Conservation (phyloP, 2,888 invertebrate genomes). For the Hirtodrosophila cameraria region DNA sequence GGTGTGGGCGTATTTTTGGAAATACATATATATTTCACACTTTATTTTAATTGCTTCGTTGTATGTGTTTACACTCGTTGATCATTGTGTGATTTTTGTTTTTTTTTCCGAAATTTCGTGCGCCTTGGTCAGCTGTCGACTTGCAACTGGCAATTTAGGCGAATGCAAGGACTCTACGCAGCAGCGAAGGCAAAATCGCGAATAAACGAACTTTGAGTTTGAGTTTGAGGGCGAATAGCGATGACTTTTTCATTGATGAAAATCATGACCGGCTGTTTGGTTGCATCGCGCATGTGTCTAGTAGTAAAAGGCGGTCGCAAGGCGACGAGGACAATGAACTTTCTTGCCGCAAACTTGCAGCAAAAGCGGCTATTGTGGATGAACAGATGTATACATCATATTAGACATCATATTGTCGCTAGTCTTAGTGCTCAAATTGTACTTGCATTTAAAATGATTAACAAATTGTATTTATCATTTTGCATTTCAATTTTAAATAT, state of each 20-base stretch:
- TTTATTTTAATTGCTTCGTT: slow-evolving; percentile 42
- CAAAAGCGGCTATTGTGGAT: no score
- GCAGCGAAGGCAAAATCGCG: slow-evolving; percentile 36
- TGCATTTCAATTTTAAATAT: no score
- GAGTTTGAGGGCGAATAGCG: slow-evolving; percentile 27
- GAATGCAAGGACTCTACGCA: slow-evolving; percentile 62
- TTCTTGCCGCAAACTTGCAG: slow-evolving; percentile 1
- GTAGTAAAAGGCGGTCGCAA: slow-evolving; percentile 50
- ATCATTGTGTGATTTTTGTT: slow-evolving; percentile 18
- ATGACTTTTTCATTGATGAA: slow-evolving; percentile 64
- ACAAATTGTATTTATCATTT: no score
- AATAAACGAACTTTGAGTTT: slow-evolving; percentile 22
- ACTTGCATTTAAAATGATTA: no score
- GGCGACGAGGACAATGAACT: slow-evolving; percentile 59
- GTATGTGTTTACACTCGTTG: slow-evolving; percentile 22
- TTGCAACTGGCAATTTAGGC: slow-evolving; percentile 76
- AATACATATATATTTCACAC: slow-evolving; percentile 30
- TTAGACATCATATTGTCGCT: no score
- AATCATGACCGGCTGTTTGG: slow-evolving; percentile 50
- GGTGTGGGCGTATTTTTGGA: slow-evolving; percentile 7
- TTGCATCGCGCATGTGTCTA: slow-evolving; percentile 64
- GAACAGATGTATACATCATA: neutral
- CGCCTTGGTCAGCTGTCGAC: slow-evolving; percentile 75
- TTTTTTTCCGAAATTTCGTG: slow-evolving; percentile 68
- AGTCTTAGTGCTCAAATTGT: no score